Conservation (phyloP, 2,888 invertebrate species). For the Morinoia aosen region DNA sequence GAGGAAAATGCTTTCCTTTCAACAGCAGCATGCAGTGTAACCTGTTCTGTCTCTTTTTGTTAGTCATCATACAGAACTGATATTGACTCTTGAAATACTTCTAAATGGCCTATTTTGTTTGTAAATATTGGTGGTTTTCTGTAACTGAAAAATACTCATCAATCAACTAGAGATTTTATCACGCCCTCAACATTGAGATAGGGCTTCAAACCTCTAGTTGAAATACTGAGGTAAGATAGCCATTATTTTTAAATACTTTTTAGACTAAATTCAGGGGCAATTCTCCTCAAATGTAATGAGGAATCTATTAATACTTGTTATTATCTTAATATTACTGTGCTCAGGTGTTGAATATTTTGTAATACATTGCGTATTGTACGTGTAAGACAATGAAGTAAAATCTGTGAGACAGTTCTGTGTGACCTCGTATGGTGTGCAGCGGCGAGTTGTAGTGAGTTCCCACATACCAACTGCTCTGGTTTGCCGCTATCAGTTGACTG, state of each 20-base stretch:
- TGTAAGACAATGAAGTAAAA: background rate
- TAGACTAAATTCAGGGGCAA: background rate
- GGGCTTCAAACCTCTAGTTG: background rate
- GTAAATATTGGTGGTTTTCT: background rate
- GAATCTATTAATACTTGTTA: background rate
- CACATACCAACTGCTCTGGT: background rate
- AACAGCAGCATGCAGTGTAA: background rate
- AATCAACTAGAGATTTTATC: background rate
- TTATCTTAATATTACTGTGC: background rate
- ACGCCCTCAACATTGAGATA: background rate
- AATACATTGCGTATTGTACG: background rate
- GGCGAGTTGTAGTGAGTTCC: background rate
- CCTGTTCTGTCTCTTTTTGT: background rate
- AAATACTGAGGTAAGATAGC: background rate
- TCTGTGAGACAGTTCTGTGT: background rate
- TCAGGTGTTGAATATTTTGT: background rate
- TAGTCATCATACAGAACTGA: background rate
- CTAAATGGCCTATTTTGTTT: background rate
- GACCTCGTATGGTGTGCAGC: background rate
- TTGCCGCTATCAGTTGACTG: background rate
- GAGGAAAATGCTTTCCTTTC: conserved; percentile 8
- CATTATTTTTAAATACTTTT: background rate
- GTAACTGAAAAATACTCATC: background rate
- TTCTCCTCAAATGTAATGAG: background rate
- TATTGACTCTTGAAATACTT: background rate